These are phyloP conservation scores for Hyalella azteca DNA, from an alignment of 2,888 invertebrate species.

Conservation along the genomic window DNA sequence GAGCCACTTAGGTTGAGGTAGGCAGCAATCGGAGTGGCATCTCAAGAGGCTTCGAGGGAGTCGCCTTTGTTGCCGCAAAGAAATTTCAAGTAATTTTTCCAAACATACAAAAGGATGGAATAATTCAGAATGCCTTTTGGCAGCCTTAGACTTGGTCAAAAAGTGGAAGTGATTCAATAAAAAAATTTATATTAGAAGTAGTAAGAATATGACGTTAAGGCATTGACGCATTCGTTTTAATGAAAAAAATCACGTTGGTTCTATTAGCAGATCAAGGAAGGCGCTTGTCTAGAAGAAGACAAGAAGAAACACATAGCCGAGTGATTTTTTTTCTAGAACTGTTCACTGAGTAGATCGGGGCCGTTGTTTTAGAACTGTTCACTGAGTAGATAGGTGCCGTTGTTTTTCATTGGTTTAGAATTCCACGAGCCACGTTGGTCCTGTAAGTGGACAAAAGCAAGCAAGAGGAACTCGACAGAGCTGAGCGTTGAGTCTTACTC, in stretches of 20 bases:
- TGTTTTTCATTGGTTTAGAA: background rate
- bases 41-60: conserved; percentile 29
- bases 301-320: too few species aligned
- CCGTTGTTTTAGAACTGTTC: conserved; percentile 2
- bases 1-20: conserved; percentile 30
- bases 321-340: background rate
- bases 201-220: too few species aligned
- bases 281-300: too few species aligned
- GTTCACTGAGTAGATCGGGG: background rate
- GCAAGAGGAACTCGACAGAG: conserved; percentile 9
- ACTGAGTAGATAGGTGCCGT: background rate
- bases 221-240: too few species aligned
- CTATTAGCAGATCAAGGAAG: too few species aligned
- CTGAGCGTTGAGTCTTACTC: conserved; percentile 6
- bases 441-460: conserved; percentile 28
- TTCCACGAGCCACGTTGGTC: background rate
- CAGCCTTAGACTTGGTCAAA: too few species aligned
- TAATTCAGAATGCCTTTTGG: background rate
- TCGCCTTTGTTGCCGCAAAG: conserved; percentile 16
- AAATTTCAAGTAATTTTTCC: conserved; percentile 10
- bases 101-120: background rate
- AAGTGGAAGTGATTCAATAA: too few species aligned
- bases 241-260: too few species aligned
- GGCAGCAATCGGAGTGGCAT: conserved; percentile 37
- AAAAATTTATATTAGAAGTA: too few species aligned